Evolutionary conservation across 2,797 vertebrate genomes (phyloP), one percentile per base, ranked within the genome.

Genomic region (Falco naumanni): DNA sequence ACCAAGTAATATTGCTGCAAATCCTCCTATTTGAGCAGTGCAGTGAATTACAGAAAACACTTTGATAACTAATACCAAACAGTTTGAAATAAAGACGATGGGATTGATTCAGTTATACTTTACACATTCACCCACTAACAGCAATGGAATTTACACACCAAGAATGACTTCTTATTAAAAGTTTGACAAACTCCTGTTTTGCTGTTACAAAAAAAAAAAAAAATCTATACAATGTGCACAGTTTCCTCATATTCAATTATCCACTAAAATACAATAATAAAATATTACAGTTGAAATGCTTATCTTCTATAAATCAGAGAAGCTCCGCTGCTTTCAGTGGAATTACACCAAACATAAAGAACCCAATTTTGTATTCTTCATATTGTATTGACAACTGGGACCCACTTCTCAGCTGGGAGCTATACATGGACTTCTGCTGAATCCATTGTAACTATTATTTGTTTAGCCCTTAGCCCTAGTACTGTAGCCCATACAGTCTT

Each of bases 121-220:
- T 87, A 63, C 31, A 47, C 78, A 69, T 92, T 87, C 53, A 59
- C 34, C 48, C 60, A 68, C 29, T 54, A 74, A 87, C 47, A 92
- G 72, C 89, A 94, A 95, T 57, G 60, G 79, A 91, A 96, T 91
- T 93, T 93, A 89, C 53, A 83, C 70, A 63, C 47, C 57, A 80
- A 69, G 74, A 94, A 69, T 63, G 47, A 64, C 16, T 91, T 94
- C 50, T 87, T 18, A 80, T 94, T 93, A 75, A 79, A 95, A 74
- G 45, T 95, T 96, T 68, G 57, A 26, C 43, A 87, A 96, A 95
- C 92, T 76, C 21, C 15, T 29, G 14, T 77, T 91, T 83, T 85
- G 33, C 33, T 72, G 11, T 33, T 92, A 68, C 24, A 61, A 41
- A 41, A 41, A 41, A 41, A 41, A 60, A 41, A 41, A 41, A 60